phyloP scores from a whole-genome alignment of 1,140 invertebrate species.

The Brachionus sp. region DNA sequence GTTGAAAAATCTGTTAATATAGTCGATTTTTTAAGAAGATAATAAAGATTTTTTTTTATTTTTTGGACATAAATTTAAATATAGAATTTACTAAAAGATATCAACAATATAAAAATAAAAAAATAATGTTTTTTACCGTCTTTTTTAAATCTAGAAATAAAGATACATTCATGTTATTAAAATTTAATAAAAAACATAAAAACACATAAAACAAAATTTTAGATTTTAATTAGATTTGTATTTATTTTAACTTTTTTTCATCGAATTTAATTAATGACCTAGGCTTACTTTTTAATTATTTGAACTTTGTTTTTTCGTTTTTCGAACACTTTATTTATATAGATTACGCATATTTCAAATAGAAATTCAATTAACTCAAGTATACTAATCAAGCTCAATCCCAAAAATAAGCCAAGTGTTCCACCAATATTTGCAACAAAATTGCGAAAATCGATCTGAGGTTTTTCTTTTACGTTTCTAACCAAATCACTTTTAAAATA shows the following conservation, averaged over 20 bases:
- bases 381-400: neutral
- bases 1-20: too few species aligned
- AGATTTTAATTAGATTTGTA: too few species aligned
- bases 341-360: neutral
- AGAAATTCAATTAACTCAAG: constrained; percentile 31
- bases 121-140: too few species aligned
- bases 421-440: constrained; percentile 37
- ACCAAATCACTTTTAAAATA: constrained; percentile 26
- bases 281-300: neutral
- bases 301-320: neutral
- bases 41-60: too few species aligned
- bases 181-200: too few species aligned
- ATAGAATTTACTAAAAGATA: too few species aligned
- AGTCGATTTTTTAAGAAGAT: too few species aligned
- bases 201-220: too few species aligned
- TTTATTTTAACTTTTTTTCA: neutral
- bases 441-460: neutral
- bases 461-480: neutral
- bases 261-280: neutral
- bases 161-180: too few species aligned
- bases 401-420: constrained; percentile 23
- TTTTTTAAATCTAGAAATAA: too few species aligned
- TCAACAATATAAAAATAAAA: too few species aligned
- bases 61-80: too few species aligned
- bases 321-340: neutral